phyloP scores from a whole-genome alignment of 2,888 invertebrate genomes.

The Pycnomerus fuliginosus region DNA sequence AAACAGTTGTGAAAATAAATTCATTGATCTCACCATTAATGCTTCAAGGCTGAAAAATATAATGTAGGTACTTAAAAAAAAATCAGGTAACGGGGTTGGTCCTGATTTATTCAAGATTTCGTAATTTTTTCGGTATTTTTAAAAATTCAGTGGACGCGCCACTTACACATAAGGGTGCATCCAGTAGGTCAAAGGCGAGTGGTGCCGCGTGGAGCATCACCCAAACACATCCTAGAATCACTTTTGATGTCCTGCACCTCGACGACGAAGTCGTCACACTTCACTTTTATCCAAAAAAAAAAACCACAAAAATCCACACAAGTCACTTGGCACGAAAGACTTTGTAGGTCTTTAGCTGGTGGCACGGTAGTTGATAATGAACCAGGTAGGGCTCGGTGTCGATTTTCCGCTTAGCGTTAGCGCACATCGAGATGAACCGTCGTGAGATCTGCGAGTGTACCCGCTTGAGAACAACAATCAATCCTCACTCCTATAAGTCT shows the following conservation, averaged over 20 bases:
- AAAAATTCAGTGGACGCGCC: no score
- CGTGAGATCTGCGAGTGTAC: conserved; percentile 1
- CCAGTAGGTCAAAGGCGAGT: conserved; percentile 54
- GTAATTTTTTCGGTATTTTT: neutral
- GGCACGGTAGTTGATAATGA: no score
- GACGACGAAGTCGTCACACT: conserved; percentile 18
- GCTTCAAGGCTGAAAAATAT: no score
- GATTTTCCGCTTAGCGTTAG: neutral
- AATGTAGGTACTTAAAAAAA: no score
- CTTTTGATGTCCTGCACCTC: conserved; percentile 16
- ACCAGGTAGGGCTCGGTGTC: conserved; percentile 9
- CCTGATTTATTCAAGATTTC: conserved; percentile 1
- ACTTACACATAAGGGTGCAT: conserved; percentile 52
- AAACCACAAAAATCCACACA: conserved; percentile 6
- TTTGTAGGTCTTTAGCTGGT: no score
- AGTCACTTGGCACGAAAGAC: conserved; percentile 9
- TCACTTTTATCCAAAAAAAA: conserved; percentile 6
- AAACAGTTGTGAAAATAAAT: no score
- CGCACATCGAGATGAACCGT: conserved; percentile 16
- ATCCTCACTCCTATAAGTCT: conserved; percentile 26
- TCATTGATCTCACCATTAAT: no score
- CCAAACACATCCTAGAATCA: conserved; percentile 50
- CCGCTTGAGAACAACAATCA: conserved; percentile 18
- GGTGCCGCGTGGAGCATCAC: conserved; percentile 53
- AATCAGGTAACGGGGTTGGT: no score